phyloP scores from a whole-genome alignment of 2,113 vertebrate species.

The Dryoscopus gambensis region DNA sequence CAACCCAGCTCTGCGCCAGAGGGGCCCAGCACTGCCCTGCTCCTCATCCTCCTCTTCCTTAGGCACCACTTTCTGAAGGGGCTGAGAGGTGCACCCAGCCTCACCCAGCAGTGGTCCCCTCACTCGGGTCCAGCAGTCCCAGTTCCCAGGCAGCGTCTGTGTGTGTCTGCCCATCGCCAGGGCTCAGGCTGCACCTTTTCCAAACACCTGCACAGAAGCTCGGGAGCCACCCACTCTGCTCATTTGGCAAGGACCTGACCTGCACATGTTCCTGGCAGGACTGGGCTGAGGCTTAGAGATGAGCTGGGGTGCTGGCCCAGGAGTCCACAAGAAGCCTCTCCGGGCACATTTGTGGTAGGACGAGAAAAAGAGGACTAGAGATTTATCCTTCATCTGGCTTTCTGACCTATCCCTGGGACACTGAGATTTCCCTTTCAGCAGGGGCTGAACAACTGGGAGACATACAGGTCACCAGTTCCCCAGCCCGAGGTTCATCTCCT shows the following conservation, averaged over 20 bases:
- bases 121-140: fast-evolving
- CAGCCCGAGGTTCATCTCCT: neutral
- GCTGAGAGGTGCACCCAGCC: neutral
- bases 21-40: neutral
- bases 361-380: neutral
- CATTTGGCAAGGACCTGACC: neutral
- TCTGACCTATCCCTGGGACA: neutral
- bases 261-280: neutral
- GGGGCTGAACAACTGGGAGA: neutral
- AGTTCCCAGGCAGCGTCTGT: neutral
- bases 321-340: neutral
- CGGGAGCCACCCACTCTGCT: neutral
- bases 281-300: neutral
- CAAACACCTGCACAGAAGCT: neutral
- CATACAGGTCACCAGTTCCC: neutral
- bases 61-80: neutral
- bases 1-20: neutral
- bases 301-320: neutral
- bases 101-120: neutral
- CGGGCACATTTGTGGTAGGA: neutral
- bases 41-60: neutral
- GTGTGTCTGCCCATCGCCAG: neutral
- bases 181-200: neutral
- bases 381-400: neutral
- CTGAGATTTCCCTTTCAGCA: neutral